Evolutionary conservation across 2,888 invertebrate species (phyloP).

Genomic region (Nomada flava): DNA sequence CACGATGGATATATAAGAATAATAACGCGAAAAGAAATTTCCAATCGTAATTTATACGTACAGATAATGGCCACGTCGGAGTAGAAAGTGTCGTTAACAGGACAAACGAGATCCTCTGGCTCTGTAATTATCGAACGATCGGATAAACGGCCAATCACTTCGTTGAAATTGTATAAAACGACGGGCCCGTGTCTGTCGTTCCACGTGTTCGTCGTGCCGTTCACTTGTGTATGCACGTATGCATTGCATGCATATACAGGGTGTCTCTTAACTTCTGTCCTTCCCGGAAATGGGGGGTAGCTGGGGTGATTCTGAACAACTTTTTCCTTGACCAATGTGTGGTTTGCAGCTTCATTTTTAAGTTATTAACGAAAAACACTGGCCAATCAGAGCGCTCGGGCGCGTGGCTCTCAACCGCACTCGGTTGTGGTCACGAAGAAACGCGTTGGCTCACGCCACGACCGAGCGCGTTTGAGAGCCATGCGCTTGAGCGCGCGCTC

Average conservation of each 20-base stretch:
- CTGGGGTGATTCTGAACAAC: no score
- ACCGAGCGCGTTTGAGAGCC: no score
- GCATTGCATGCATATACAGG: neutral
- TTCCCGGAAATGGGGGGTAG: no score
- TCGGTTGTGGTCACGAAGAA: no score
- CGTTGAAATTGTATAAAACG: constrained; percentile 52
- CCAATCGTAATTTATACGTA: constrained; percentile 1
- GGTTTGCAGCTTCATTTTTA: no score
- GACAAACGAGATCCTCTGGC: constrained; percentile 8
- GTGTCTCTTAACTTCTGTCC: no score
- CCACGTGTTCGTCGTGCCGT: neutral
- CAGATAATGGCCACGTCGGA: neutral
- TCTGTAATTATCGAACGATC: constrained; percentile 43
- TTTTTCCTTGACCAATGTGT: no score
- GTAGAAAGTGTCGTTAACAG: constrained; percentile 18
- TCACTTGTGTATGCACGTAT: neutral
- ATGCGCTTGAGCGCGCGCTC: no score
- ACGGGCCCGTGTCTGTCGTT: neutral
- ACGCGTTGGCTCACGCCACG: no score
- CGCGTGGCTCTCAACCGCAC: no score
- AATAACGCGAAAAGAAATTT: neutral
- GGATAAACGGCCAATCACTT: constrained; percentile 48
- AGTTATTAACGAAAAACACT: no score
- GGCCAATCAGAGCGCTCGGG: no score
- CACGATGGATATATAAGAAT: neutral